Evolutionary conservation across 1,140 invertebrate genomes (phyloP).

Genomic region (Drosophila takahashii): DNA sequence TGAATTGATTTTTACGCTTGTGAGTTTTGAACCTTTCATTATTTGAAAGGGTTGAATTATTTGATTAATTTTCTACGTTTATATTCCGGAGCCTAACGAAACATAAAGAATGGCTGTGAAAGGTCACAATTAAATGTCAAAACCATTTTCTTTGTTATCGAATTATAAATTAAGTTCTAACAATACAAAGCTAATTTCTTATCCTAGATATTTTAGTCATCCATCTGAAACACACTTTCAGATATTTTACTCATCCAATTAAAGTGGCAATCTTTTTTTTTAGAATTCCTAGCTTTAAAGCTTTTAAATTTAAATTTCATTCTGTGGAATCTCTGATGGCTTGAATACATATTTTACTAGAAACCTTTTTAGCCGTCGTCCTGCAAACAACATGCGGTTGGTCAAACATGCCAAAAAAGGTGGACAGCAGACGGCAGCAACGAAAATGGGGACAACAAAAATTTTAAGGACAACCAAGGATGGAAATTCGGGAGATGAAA

Average conservation of each 20-base stretch:
- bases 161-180: too few relatives aligned
- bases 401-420: conserved; percentile 22
- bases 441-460: conserved; percentile 27
- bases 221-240: background rate
- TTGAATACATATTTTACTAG: conserved; percentile 52
- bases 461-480: conserved; percentile 21
- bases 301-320: background rate
- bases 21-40: background rate
- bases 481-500: conserved; percentile 1
- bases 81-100: too few relatives aligned
- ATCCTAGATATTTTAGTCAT: background rate
- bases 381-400: conserved; percentile 22
- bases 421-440: conserved; percentile 13
- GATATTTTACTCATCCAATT: background rate
- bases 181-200: background rate
- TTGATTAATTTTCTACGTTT: background rate
- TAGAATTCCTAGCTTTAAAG: background rate
- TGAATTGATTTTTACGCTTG: background rate
- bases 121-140: too few relatives aligned
- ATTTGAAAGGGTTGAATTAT: background rate
- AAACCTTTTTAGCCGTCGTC: conserved; percentile 6
- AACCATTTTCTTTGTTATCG: too few relatives aligned
- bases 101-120: background rate
- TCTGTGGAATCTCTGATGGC: conserved; percentile 11
- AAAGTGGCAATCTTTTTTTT: too few relatives aligned